Evolutionary conservation across 2,888 invertebrate genomes (phyloP), one percentile per base, ranked within the genome.

Genomic region (Chrysolina oricalcia): DNA sequence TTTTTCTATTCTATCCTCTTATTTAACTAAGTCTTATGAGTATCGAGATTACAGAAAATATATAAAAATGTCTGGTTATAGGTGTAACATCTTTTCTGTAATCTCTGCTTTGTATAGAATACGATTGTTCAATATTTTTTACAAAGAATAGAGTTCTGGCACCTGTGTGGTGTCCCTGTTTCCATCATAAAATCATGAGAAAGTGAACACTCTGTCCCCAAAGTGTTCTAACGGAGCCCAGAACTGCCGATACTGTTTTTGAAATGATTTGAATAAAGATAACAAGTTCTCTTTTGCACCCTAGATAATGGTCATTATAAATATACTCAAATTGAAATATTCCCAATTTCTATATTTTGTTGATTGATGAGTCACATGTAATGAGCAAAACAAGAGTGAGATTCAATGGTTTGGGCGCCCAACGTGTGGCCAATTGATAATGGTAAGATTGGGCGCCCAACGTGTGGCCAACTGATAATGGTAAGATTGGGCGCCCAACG

Each of bases 131-230:
- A 56, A 56, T 81, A 81, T 77, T 81, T 80, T 82, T 80, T 81
- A 81, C 79, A 82, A 81, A 80, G 79, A 77, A 79, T 81, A 83
- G 78, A 78, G 65, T 77, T 81, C 81, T 82, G 83, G 83, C 83
- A 82, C 83, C 83, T 81, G 78, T 79, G 78, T 76, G 84, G 84
- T 84, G 84, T 83, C 81, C 82, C 82, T 83, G 66, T 84, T 81
- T 81, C 81, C 76, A 81, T 81, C 78, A 67, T 59, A 73, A 46
- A 43, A 50, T 67, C 50, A 66, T 70, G 62, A 70, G 46, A 46
- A 48, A 21, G 5, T 50, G 66, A 63, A 65, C 73, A 74, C 71
- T 72, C 64, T 71, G 72, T 62, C 56, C 67, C 53, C 62, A 62
- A 35, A 62, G 67, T 66, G 46, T 69, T 15, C 56, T 17, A 27